Base-by-base conservation (phyloP, 2,888 invertebrate species). In the Rotaria sp. region DNA sequence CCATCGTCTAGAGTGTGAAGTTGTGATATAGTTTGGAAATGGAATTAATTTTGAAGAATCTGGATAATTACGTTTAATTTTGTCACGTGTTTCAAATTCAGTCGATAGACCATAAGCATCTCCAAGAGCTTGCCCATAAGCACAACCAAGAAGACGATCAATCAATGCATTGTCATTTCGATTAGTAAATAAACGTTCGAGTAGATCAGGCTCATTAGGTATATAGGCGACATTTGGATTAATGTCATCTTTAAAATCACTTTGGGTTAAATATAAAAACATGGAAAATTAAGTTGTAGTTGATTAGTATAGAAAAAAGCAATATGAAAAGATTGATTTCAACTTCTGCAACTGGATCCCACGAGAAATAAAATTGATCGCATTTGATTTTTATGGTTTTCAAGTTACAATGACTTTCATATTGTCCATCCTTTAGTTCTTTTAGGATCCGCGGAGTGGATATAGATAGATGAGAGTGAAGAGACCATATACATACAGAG, bases 121-220 rank as follows among this genome's bases (percentile, higher is more conserved):
- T 24, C 91, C 91, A 38, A 91, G 88, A 21, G 90, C 90, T 57
- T 91, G 90, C 50, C 91, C 91, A 88, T 90, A 91, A 41, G 91
- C 87, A 87, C 91, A 87, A 84, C 91, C 91, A 90, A 88, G 24
- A 87, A 18, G 84, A 38, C 48, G 50, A 87, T 50, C 21, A 38
- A 30, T 85, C 11, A 52, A 41, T 24, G 1, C 38, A 87, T 45
- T 26, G 84, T 48, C 21, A 84, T 30, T 30, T 1, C 8, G 15
- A 84, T 41, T 30, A 3, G 21, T 35, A 0, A 67, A 38, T 48
- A 48, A 86, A 35, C 7, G 3, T 10, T 50, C 86, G 45, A 48
- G 26, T 10, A 45, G 24, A 35, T 85, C 80, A 13, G 26, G n/a
- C 55, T 48, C 86, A 30, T 67, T 21, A 30, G 67, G 35, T 21